These are phyloP conservation scores for Callimorpha dominula DNA, from an alignment of 2,888 invertebrate genomes.

Conservation along the genomic window DNA sequence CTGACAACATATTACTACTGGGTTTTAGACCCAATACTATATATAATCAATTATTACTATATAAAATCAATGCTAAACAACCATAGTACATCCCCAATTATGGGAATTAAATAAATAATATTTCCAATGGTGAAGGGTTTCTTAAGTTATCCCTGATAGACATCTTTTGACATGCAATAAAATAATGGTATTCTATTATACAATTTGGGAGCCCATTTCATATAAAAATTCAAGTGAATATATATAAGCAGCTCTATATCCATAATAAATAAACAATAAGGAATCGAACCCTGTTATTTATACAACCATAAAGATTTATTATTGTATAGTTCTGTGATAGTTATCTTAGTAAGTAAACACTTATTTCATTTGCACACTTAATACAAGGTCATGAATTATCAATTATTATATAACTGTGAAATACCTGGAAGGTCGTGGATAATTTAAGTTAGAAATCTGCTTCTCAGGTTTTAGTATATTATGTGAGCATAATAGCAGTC, in stretches of 20 bases:
- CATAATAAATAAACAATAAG: neutral
- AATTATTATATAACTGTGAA: slow-evolving; percentile 60
- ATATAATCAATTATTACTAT: too few species aligned
- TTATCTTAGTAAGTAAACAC: slow-evolving; percentile 8
- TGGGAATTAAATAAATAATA: too few species aligned
- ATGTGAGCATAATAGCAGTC: neutral
- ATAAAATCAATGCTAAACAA: too few species aligned
- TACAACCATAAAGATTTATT: neutral
- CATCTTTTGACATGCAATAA: too few species aligned
- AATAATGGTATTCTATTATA: too few species aligned
- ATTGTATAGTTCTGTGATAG: neutral
- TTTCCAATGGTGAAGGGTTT: too few species aligned
- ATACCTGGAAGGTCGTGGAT: slow-evolving; percentile 16
- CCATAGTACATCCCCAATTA: too few species aligned
- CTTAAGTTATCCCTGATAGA: too few species aligned
- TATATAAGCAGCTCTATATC: neutral
- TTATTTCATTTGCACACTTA: slow-evolving; percentile 43
- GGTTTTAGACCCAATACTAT: neutral
- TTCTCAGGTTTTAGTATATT: neutral
- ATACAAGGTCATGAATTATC: slow-evolving; percentile 65
- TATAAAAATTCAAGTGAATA: too few species aligned
- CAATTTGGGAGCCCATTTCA: neutral
- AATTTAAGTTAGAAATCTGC: neutral
- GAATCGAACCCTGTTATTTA: neutral
- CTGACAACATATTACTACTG: neutral